A percentile compares a stretch with the other conserved stretches of the same genome.
Evolutionary conservation across 2,888 invertebrate genomes (phyloP).

Genomic region (Melanchra persicariae): DNA sequence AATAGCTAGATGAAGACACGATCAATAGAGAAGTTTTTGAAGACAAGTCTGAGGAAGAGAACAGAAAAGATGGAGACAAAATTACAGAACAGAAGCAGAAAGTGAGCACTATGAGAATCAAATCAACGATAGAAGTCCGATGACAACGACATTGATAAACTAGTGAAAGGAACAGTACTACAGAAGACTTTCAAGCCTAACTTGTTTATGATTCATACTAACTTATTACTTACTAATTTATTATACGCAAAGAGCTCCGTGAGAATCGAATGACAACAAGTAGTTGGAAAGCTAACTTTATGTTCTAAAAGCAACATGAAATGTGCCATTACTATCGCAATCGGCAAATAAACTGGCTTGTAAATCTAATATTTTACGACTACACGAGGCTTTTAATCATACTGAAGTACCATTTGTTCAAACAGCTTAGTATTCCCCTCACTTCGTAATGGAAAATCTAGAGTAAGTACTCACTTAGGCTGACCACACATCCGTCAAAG

Average conservation of each 20-base stretch:
- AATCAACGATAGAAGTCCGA: neutral
- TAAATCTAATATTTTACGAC: slow-evolving; percentile 52
- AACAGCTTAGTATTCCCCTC: slow-evolving; percentile 40
- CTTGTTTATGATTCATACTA: neutral
- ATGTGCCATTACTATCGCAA: slow-evolving; percentile 34
- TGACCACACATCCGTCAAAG: slow-evolving; percentile 38
- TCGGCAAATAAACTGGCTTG: slow-evolving; percentile 30
- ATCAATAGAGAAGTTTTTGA: neutral
- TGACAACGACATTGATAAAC: neutral
- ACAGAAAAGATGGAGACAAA: neutral
- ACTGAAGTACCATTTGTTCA: slow-evolving; percentile 35
- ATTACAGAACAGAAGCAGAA: neutral
- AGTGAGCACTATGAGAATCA: neutral
- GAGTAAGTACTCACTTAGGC: slow-evolving; percentile 18
- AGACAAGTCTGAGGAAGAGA: neutral
- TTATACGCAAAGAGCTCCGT: neutral
- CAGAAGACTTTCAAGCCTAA: neutral
- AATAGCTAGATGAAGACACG: neutral
- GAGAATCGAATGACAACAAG: slow-evolving; percentile 26
- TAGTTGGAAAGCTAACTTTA: slow-evolving; percentile 32
- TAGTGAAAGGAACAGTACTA: slow-evolving; percentile 4
- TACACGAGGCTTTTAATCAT: slow-evolving; percentile 16
- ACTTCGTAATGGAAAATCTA: slow-evolving; percentile 33
- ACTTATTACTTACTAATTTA: slow-evolving; percentile 24
- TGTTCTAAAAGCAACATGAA: slow-evolving; percentile 27